A percentile compares a stretch with the other conserved stretches of the same genome.
Evolutionary conservation across 2,113 vertebrate species (phyloP).

Genomic region (Boulengeromyrus knoepffleri): DNA sequence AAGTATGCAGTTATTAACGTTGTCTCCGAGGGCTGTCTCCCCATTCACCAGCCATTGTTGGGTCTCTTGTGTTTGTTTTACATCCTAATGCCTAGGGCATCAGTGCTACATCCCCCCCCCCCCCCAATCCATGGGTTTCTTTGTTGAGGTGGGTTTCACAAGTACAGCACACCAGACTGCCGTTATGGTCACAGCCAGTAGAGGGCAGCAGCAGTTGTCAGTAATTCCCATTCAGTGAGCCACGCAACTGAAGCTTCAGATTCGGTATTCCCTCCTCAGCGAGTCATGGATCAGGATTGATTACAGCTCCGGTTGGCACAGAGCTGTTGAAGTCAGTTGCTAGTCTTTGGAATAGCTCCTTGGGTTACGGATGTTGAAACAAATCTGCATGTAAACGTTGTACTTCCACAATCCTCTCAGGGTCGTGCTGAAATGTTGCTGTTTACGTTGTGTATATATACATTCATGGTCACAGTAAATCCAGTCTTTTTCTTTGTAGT

Average conservation of each 20-base stretch:
- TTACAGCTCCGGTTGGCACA: neutral
- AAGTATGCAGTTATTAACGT: neutral
- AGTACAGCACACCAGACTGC: neutral
- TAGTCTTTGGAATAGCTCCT: neutral
- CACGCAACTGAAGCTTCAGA: neutral
- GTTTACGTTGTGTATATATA: neutral
- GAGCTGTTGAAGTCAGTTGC: neutral
- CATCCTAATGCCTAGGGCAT: neutral
- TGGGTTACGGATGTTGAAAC: neutral
- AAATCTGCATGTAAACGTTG: neutral
- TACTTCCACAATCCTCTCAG: neutral
- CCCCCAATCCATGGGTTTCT: neutral
- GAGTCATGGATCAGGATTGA: neutral
- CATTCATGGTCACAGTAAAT: neutral
- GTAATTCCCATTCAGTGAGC: neutral
- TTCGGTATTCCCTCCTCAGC: neutral
- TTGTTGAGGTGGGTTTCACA: neutral
- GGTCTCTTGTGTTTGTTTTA: neutral
- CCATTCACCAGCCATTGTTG: neutral
- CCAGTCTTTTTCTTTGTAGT: neutral
- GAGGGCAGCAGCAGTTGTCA: conserved; percentile 16
- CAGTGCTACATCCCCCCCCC: neutral
- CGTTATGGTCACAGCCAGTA: neutral
- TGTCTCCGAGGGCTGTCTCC: neutral
- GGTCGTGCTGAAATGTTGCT: neutral